Evolutionary conservation across 1,140 invertebrate species (phyloP).

Genomic region (Palaemon carinicauda): DNA sequence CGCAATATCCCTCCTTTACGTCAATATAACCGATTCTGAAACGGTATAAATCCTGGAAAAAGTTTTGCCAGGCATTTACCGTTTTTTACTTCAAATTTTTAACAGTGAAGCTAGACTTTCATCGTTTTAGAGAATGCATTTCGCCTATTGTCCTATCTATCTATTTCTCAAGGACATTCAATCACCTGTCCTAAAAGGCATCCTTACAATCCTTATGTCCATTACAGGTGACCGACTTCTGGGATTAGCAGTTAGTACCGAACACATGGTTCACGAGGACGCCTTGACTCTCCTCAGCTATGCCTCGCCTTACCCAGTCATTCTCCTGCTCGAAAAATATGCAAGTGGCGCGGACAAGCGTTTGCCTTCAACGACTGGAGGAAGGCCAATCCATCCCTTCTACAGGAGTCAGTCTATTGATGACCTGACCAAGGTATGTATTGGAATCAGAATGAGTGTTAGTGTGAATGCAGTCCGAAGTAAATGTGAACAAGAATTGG

Average conservation of each 20-base stretch:
- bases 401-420: conserved; percentile 76
- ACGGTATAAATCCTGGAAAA: no score
- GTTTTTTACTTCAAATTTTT: no score
- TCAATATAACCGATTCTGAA: no score
- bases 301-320: conserved; percentile 89
- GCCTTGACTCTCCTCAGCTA: conserved; percentile 88
- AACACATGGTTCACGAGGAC: conserved; percentile 89
- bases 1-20: no score
- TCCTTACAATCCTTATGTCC: neutral
- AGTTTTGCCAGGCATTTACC: no score
- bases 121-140: no score
- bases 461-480: no score
- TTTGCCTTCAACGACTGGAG: conserved; percentile 62
- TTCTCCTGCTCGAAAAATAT: conserved; percentile 73
- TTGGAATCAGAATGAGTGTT: neutral
- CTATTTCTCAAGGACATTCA: neutral
- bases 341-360: conserved; percentile 68
- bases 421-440: conserved; percentile 68
- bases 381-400: conserved; percentile 73
- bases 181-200: neutral
- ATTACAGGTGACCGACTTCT: conserved; percentile 84
- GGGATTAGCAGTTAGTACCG: conserved; percentile 84
- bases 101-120: no score
- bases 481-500: no score
- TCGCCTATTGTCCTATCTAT: no score